A percentile compares a stretch with the other conserved stretches of the same genome.
phyloP scores from a whole-genome alignment of 2,888 invertebrate genomes.

The Camponotus fellah region DNA sequence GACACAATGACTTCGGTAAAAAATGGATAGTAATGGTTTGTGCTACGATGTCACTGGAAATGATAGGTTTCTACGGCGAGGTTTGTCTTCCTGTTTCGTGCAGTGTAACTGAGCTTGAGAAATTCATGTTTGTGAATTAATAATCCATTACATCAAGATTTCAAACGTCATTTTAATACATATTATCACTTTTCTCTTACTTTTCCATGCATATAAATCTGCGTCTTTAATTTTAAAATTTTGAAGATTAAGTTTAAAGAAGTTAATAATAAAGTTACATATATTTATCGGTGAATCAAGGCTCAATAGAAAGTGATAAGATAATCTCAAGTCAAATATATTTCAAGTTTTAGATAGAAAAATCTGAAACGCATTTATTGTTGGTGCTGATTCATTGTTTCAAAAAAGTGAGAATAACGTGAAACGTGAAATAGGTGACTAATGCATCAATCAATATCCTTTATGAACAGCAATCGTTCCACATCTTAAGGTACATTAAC shows the following conservation, averaged over 20 bases:
- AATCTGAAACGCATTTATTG: not conserved
- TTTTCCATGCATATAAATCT: not conserved
- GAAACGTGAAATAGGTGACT: constrained; percentile 60
- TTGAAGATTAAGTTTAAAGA: not conserved
- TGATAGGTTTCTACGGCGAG: constrained; percentile 35
- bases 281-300: not conserved
- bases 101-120: constrained; percentile 2
- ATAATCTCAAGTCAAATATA: not conserved
- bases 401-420: constrained; percentile 50
- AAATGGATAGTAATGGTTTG: constrained; percentile 28
- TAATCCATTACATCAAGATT: not conserved
- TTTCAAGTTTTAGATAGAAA: too few relatives aligned
- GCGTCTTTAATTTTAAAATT: not conserved
- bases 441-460: constrained; percentile 63
- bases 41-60: constrained; percentile 14
- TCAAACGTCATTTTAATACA: not conserved
- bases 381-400: constrained; percentile 37
- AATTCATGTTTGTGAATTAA: not conserved
- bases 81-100: constrained; percentile 17
- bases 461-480: constrained; percentile 68
- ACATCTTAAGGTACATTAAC: constrained; percentile 65
- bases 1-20: constrained; percentile 37
- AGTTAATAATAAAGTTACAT: too few relatives aligned
- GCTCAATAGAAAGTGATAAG: not conserved
- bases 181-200: not conserved